These are phyloP conservation scores for Ephestia elutella DNA, from an alignment of 1,140 invertebrate species.

Conservation along the genomic window DNA sequence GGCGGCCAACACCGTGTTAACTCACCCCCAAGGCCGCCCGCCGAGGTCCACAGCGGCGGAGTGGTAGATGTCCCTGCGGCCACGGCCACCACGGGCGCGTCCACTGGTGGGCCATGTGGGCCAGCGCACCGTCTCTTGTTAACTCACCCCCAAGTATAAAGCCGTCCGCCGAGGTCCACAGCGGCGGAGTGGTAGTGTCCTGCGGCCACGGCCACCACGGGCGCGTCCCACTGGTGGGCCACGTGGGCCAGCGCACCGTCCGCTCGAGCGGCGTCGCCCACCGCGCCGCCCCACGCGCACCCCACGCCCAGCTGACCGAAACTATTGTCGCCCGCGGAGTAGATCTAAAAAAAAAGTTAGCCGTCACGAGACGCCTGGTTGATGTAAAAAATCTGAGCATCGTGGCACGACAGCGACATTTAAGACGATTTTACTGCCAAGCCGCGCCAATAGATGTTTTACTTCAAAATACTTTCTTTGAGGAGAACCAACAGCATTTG, in stretches of 20 bases:
- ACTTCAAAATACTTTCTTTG: too few relatives aligned
- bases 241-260: constrained; percentile 28
- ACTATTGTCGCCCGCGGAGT: constrained; percentile 50
- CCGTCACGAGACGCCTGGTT: too few relatives aligned
- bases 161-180: constrained; percentile 43
- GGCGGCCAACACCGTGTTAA: constrained; percentile 14
- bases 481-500: too few relatives aligned
- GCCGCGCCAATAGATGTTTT: too few relatives aligned
- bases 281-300: constrained; percentile 37
- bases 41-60: constrained; percentile 50
- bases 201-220: constrained; percentile 31
- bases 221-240: constrained; percentile 25
- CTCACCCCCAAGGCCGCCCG: constrained; percentile 52
- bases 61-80: constrained; percentile 57
- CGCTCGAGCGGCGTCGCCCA: constrained; percentile 29
- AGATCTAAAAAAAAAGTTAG: constrained; percentile 30
- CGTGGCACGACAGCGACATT: too few relatives aligned
- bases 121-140: constrained; percentile 23
- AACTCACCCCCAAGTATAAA: constrained; percentile 54
- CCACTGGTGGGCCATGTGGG: constrained; percentile 19
- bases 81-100: constrained; percentile 28
- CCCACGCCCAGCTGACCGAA: constrained; percentile 57
- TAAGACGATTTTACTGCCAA: too few relatives aligned
- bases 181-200: constrained; percentile 61
- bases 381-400: too few relatives aligned